Percentiles rank a stretch among this genome's conserved stretches.
Evolutionary conservation across 2,797 vertebrate genomes (phyloP).

Genomic region (Falco biarmicus): DNA sequence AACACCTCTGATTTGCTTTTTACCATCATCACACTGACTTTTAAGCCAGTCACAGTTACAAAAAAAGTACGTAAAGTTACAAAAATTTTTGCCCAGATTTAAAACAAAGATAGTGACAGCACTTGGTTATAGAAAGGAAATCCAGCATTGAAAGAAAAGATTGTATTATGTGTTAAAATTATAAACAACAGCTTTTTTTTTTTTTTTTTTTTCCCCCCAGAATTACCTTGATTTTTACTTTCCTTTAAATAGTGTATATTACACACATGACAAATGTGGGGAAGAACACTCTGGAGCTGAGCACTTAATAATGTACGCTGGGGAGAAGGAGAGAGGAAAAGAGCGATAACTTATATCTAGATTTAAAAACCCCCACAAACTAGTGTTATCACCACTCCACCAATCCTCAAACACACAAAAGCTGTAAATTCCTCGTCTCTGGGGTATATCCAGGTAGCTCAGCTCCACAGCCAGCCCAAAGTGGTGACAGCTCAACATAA

Average conservation of each 20-base stretch:
- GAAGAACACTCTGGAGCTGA: not conserved
- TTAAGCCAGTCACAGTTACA: not conserved
- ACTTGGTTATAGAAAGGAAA: constrained; percentile 12
- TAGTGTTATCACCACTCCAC: not conserved
- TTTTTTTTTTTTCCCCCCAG: not conserved
- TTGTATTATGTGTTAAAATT: not conserved
- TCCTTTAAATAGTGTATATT: not conserved
- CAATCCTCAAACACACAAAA: accelerated
- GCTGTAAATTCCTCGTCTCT: not conserved
- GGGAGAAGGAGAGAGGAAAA: not conserved
- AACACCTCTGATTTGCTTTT: not conserved
- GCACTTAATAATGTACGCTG: not conserved
- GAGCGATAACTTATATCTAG: not conserved
- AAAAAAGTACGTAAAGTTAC: not conserved
- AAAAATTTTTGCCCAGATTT: not conserved
- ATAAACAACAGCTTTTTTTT: not conserved
- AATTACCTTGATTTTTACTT: not conserved
- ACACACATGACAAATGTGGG: not conserved
- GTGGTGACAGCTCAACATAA: not conserved
- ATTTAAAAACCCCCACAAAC: accelerated
- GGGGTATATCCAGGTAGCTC: not conserved
- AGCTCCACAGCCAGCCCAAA: not conserved
- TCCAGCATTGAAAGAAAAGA: not conserved
- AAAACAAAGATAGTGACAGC: not conserved
- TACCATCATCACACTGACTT: not conserved